Percentiles rank a stretch among this genome's conserved stretches.
These are phyloP conservation scores for Synanthedon andrenaeformis DNA, from an alignment of 2,888 invertebrate genomes.

Conservation along the genomic window DNA sequence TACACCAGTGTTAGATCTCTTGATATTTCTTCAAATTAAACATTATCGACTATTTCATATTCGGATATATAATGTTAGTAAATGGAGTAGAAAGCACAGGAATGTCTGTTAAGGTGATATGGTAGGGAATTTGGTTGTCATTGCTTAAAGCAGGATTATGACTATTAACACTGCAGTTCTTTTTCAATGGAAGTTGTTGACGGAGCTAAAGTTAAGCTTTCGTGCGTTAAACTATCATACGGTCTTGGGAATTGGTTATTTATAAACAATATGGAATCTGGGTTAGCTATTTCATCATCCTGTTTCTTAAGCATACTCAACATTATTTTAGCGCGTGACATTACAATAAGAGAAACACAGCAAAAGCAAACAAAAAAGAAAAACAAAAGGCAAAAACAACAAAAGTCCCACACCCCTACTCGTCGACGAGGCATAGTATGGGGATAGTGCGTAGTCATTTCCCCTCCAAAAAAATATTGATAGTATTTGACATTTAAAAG, in stretches of 20 bases:
- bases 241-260: background rate
- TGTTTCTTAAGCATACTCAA: background rate
- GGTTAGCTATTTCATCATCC: background rate
- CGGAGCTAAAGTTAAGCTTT: background rate
- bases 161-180: background rate
- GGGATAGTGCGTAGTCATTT: too few species aligned
- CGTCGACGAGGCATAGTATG: too few species aligned
- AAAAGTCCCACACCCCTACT: too few species aligned
- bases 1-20: too few species aligned
- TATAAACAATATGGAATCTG: background rate
- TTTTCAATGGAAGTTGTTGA: background rate
- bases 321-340: background rate
- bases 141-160: background rate
- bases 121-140: background rate
- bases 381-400: too few species aligned
- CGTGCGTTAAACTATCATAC: background rate
- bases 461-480: too few species aligned
- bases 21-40: background rate
- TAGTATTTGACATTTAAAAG: too few species aligned
- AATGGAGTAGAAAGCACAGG: background rate
- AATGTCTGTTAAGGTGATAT: background rate
- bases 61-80: background rate
- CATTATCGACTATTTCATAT: background rate
- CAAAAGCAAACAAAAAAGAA: too few species aligned
- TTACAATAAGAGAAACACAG: too few species aligned